Base-by-base conservation (phyloP, 2,113 vertebrate genomes). In the Grammomys surdaster region DNA sequence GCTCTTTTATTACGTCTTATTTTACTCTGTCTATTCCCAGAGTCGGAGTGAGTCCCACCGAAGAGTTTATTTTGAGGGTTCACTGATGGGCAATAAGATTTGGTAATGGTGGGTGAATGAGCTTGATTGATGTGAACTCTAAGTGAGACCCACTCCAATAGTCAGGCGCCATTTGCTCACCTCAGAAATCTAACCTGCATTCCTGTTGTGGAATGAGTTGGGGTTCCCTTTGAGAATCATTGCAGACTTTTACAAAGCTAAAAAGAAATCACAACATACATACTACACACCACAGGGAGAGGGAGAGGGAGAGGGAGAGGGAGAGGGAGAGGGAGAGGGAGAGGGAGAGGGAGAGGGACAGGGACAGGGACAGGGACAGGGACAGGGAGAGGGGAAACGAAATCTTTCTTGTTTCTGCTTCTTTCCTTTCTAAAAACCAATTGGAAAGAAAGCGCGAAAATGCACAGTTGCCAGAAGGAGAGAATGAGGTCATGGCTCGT, bases 401-500 rank as follows among this genome's bases (percentile, higher is more conserved):
- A 82, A 89, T 16, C 85, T n/a, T 26, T 94, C 65, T 80, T 92
- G 54, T 93, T 95, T 96, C 86, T 94, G 65, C 63, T 88, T 95
- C 43, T 95, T 43, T 88, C 65, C n/a, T 95, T 95, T 96, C 82
- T 75, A 88, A 97, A 43, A 97, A 72, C 92, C 94, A 93, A 67
- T 67, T 92, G 94, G 75, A 69, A 75, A 93, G 90, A 95, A 84
- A 33, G 65, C 4, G 28, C 4, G 12, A 65, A 67, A 88, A 78
- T 94, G 89, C 91, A 51, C 36, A 91, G 90, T 92, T 92, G 76
- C 92, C 65, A 93, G 82, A 54, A 80, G 90, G 81, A 91, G 63
- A 93, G 87, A 72, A 89, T 95, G 86, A 94, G 69, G 93, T 97
- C 80, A 95, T 93, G 93, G 73, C 40, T 93, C 87, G 51, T 95